Conservation (phyloP, 2,888 invertebrate genomes). For the Oasisia sp. region DNA sequence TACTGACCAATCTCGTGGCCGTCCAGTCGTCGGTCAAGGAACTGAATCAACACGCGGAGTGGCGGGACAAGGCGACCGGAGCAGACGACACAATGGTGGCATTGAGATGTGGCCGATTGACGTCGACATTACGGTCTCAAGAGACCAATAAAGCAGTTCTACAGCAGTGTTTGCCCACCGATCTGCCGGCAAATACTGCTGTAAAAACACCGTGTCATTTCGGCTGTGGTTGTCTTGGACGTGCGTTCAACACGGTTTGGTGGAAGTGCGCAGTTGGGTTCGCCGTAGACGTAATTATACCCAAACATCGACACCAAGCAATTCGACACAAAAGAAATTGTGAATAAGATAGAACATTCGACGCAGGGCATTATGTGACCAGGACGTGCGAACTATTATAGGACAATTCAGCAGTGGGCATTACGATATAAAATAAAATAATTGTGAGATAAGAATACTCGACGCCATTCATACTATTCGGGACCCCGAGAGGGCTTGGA, state of each 20-base stretch:
- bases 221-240: not conserved
- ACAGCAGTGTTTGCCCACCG: not conserved
- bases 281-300: not conserved
- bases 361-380: too few species aligned
- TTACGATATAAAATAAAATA: not conserved
- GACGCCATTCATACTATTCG: too few species aligned
- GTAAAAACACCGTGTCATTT: not conserved
- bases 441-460: too few species aligned
- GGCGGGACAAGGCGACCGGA: not conserved
- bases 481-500: too few species aligned
- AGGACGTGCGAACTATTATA: not conserved
- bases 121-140: not conserved
- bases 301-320: not conserved
- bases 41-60: not conserved
- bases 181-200: not conserved
- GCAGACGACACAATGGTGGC: not conserved
- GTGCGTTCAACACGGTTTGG: not conserved
- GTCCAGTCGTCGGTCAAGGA: not conserved
- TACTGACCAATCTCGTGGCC: not conserved
- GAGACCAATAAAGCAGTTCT: not conserved
- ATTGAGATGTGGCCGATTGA: not conserved
- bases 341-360: too few species aligned
- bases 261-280: not conserved
- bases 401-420: not conserved
- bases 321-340: too few species aligned